Evolutionary conservation across 2,888 invertebrate genomes (phyloP).

Genomic region (Magallana nippona): DNA sequence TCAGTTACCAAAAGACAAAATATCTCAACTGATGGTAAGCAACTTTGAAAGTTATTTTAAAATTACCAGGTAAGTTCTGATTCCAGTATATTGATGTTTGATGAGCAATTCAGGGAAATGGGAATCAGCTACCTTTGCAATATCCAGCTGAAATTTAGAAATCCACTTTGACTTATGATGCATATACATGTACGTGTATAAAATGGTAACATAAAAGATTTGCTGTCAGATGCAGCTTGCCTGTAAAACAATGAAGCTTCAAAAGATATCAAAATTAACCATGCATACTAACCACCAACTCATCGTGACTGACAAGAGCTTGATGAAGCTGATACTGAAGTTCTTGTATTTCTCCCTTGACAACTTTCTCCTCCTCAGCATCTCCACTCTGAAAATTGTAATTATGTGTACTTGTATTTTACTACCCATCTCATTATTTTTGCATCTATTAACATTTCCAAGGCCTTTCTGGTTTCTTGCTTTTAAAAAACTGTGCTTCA

Average conservation of each 20-base stretch:
- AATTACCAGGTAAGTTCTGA: slow-evolving; percentile 71
- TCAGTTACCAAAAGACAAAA: background rate
- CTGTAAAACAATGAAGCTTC: too few species aligned
- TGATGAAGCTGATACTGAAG: slow-evolving; percentile 69
- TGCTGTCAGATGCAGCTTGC: background rate
- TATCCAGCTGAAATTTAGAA: slow-evolving; percentile 48
- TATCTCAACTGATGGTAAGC: background rate
- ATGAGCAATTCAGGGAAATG: slow-evolving; percentile 74
- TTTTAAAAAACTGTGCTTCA: background rate
- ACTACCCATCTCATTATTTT: too few species aligned
- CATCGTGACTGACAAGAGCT: slow-evolving; percentile 65
- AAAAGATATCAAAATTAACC: background rate
- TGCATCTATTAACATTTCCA: too few species aligned
- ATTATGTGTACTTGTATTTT: too few species aligned
- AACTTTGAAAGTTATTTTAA: background rate
- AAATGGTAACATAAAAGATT: too few species aligned
- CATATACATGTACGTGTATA: too few species aligned
- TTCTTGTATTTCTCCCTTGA: slow-evolving; percentile 64
- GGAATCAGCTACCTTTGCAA: slow-evolving; percentile 68
- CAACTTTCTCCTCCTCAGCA: slow-evolving; percentile 60
- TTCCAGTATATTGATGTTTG: slow-evolving; percentile 71
- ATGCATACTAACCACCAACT: slow-evolving; percentile 65
- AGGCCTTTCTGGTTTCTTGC: too few species aligned
- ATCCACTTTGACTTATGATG: background rate
- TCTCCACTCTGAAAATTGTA: slow-evolving; percentile 60